Evolutionary conservation across 2,797 vertebrate species (phyloP).

Genomic region (Aldrovandia affinis): DNA sequence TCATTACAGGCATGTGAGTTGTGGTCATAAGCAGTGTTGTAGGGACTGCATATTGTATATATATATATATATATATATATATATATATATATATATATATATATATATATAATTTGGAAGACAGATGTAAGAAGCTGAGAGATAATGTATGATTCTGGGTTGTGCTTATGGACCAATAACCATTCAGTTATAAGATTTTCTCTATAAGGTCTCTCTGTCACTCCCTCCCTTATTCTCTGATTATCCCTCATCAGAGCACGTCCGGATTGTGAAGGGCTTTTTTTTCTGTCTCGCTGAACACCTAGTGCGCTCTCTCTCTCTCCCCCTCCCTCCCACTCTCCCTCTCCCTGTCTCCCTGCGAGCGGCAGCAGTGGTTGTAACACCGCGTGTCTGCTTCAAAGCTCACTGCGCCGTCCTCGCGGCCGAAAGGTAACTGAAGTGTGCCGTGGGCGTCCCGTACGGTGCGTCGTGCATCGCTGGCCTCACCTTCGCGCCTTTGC

Average conservation of each 20-base stretch:
- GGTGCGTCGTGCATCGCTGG: too few species aligned
- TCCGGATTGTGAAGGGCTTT: conserved; percentile 28
- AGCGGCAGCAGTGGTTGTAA: neutral
- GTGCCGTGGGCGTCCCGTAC: neutral
- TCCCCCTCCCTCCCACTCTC: neutral
- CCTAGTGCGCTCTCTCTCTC: conserved; percentile 12
- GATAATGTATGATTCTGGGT: conserved; percentile 10
- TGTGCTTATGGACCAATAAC: conserved; percentile 26
- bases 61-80: neutral
- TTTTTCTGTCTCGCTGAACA: conserved; percentile 27
- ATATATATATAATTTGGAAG: conserved; percentile 3
- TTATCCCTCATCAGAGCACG: conserved; percentile 34
- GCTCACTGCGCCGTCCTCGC: neutral
- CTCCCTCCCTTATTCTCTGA: conserved; percentile 24
- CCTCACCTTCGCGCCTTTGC: too few species aligned
- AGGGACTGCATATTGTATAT: neutral
- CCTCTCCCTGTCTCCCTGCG: neutral
- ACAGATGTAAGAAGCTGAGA: conserved; percentile 6
- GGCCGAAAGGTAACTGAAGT: neutral
- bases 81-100: too few species aligned
- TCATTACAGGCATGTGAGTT: neutral
- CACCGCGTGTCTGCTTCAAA: neutral
- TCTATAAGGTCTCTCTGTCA: neutral
- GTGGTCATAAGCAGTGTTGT: neutral
- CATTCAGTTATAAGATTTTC: neutral